phyloP scores from a whole-genome alignment of 2,113 vertebrate species.

The Parus major region DNA sequence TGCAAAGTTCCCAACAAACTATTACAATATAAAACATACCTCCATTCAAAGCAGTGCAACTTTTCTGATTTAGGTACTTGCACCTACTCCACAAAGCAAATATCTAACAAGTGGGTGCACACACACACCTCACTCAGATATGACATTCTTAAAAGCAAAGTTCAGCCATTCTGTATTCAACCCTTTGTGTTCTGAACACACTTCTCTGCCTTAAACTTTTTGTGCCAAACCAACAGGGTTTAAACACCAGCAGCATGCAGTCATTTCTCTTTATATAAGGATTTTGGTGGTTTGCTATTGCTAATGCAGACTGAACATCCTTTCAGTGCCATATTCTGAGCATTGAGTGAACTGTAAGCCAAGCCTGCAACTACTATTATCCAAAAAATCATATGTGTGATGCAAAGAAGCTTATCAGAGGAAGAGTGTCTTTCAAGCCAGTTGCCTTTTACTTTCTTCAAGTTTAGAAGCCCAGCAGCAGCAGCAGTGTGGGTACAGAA shows the following conservation, averaged over 20 bases:
- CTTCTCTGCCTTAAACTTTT: not conserved
- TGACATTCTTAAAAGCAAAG: accelerated
- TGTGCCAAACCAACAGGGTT: not conserved
- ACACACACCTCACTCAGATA: accelerated
- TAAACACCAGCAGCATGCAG: accelerated
- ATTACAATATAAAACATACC: not conserved
- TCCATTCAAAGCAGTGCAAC: not conserved
- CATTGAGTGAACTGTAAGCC: not conserved
- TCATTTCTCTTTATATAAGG: not conserved
- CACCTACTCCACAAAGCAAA: not conserved
- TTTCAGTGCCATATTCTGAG: not conserved
- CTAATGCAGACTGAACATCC: not conserved
- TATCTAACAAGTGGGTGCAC: accelerated
- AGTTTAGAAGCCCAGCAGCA: not conserved
- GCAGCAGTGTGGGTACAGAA: not conserved
- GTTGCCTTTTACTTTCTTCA: not conserved
- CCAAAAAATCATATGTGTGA: accelerated
- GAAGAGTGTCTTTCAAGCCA: not conserved
- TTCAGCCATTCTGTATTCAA: not conserved
- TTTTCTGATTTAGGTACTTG: not conserved
- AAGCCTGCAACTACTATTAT: not conserved
- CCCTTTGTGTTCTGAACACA: not conserved
- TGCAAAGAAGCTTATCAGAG: not conserved
- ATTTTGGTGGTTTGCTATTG: not conserved
- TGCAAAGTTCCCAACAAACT: not conserved